phyloP scores from a whole-genome alignment of 1,140 invertebrate genomes.

The Drosophila serrata region DNA sequence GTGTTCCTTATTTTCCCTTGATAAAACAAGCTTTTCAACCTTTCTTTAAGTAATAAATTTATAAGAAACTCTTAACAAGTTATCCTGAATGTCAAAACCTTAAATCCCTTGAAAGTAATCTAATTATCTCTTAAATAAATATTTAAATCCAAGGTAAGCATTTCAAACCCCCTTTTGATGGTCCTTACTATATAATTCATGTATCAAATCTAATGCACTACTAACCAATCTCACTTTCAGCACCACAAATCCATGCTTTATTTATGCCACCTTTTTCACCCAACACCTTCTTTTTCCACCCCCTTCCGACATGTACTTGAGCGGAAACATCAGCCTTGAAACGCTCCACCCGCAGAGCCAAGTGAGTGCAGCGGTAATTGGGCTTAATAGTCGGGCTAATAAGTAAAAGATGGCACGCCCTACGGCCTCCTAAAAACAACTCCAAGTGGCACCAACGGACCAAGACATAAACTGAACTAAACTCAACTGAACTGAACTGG shows the following conservation, averaged over 20 bases:
- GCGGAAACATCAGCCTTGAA: slow-evolving; percentile 48
- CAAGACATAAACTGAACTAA: slow-evolving; percentile 14
- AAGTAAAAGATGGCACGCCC: slow-evolving; percentile 59
- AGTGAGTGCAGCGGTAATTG: slow-evolving; percentile 59
- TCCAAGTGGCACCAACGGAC: slow-evolving; percentile 22
- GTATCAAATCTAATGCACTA: neutral
- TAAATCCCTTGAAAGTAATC: no score
- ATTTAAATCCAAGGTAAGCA: neutral
- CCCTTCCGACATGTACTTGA: slow-evolving; percentile 8
- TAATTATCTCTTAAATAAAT: neutral
- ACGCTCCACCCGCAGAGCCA: slow-evolving; percentile 13
- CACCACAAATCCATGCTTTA: slow-evolving; percentile 19
- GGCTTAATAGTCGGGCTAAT: slow-evolving; percentile 50
- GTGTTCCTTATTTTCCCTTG: neutral
- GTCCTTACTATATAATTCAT: slow-evolving; percentile 16
- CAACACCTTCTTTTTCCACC: neutral
- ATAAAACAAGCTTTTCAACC: neutral
- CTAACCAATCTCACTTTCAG: slow-evolving; percentile 29
- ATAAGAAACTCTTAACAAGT: neutral
- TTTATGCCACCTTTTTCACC: slow-evolving; percentile 12
- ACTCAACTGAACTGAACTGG: slow-evolving; percentile 8
- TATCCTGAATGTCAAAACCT: neutral
- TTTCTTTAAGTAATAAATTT: neutral
- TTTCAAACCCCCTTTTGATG: neutral
- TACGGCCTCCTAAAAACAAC: slow-evolving; percentile 16